These are phyloP conservation scores for Drosophila rellima DNA, from an alignment of 2,888 invertebrate genomes.

Conservation along the genomic window DNA sequence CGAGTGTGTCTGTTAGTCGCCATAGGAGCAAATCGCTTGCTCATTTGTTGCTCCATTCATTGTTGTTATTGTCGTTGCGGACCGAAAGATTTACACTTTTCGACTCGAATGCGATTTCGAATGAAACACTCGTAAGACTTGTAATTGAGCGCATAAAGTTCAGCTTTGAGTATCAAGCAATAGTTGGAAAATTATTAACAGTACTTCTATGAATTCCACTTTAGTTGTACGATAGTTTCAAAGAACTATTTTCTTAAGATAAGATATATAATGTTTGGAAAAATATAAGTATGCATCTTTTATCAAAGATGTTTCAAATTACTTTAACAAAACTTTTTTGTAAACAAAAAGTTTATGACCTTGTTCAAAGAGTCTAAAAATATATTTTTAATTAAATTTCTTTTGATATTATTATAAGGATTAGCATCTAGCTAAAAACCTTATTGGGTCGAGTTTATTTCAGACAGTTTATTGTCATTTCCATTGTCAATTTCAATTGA, in stretches of 20 bases:
- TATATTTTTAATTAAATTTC: too few relatives aligned
- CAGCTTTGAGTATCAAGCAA: constrained; percentile 17
- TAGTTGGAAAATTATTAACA: constrained; percentile 45
- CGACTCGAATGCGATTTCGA: constrained; percentile 63
- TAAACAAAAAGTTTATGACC: too few relatives aligned
- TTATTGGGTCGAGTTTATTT: too few relatives aligned
- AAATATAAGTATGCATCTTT: neutral
- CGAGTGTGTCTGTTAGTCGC: constrained; percentile 17
- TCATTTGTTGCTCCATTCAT: constrained; percentile 74
- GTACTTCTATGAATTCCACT: neutral
- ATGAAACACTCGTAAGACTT: constrained; percentile 26
- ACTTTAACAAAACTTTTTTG: neutral
- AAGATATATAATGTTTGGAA: neutral
- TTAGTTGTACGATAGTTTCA: too few relatives aligned
- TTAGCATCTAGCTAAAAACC: too few relatives aligned
- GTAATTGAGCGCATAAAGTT: constrained; percentile 43
- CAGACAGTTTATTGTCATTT: neutral
- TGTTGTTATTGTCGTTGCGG: constrained; percentile 40
- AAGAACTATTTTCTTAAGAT: neutral
- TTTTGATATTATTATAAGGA: too few relatives aligned
- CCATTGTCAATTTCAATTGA: neutral
- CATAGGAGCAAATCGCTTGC: constrained; percentile 69
- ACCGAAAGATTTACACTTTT: constrained; percentile 48
- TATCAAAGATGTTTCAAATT: too few relatives aligned
- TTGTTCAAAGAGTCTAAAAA: too few relatives aligned